Evolutionary conservation across 2,888 invertebrate species (phyloP).

Genomic region (Apamea anceps): DNA sequence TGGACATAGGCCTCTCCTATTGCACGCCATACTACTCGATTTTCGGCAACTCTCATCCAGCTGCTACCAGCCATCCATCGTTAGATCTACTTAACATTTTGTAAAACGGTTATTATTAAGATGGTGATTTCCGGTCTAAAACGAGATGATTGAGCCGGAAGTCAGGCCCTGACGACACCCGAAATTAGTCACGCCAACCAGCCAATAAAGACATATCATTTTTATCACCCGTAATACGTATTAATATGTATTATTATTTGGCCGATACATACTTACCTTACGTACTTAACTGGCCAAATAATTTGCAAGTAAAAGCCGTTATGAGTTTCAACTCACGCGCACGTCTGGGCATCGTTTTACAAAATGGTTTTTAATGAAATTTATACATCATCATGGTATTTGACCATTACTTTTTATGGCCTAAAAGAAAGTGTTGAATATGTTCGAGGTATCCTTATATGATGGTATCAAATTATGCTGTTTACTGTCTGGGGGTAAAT

Average conservation of each 20-base stretch:
- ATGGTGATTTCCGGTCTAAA: neutral
- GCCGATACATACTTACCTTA: constrained; percentile 31
- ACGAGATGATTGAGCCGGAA: neutral
- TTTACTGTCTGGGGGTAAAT: constrained; percentile 5
- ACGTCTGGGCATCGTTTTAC: constrained; percentile 36
- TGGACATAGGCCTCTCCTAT: too few relatives aligned
- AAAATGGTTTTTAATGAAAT: constrained; percentile 67
- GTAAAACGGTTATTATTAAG: neutral
- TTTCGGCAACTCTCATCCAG: too few relatives aligned
- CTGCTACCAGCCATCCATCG: too few relatives aligned
- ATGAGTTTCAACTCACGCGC: constrained; percentile 59
- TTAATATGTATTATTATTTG: constrained; percentile 55
- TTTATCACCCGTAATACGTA: constrained; percentile 56
- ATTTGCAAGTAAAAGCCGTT: constrained; percentile 52
- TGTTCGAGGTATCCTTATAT: constrained; percentile 16
- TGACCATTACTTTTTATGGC: constrained; percentile 59
- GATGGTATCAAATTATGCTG: constrained; percentile 14
- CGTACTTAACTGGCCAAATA: constrained; percentile 46
- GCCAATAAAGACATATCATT: constrained; percentile 26
- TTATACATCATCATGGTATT: constrained; percentile 52
- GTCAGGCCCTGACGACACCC: neutral
- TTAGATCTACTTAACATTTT: too few relatives aligned
- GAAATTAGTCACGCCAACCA: constrained; percentile 6
- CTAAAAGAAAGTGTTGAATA: constrained; percentile 55
- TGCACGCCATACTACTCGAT: too few relatives aligned